These are phyloP conservation scores for Nasonia giraulti DNA, from an alignment of 1,140 invertebrate species.

Conservation along the genomic window DNA sequence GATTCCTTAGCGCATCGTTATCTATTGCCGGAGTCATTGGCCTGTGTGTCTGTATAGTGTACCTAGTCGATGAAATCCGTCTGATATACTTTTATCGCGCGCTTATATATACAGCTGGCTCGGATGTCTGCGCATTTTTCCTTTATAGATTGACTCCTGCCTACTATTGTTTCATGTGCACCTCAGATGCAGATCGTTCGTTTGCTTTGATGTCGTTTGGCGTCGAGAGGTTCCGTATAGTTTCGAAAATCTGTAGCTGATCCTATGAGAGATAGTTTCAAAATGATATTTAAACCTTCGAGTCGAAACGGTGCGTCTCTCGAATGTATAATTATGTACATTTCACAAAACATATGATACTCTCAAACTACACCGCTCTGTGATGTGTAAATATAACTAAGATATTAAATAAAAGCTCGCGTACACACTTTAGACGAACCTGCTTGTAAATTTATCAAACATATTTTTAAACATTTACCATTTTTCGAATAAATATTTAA, in stretches of 20 bases:
- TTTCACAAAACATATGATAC: constrained; percentile 31
- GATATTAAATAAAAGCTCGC: not conserved
- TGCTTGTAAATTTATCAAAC: not conserved
- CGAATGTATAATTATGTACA: too few relatives aligned
- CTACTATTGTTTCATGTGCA: constrained; percentile 25
- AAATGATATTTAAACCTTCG: not conserved
- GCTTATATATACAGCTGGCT: not conserved
- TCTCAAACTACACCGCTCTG: not conserved
- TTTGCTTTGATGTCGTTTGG: too few relatives aligned
- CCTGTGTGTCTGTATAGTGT: not conserved
- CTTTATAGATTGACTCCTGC: not conserved
- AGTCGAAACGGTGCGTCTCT: constrained; percentile 15
- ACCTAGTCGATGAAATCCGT: constrained; percentile 28
- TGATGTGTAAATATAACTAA: constrained; percentile 11
- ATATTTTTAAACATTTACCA: constrained; percentile 13
- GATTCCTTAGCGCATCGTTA: constrained; percentile 34
- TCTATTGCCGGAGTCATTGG: constrained; percentile 34
- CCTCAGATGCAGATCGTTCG: not conserved
- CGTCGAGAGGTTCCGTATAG: too few relatives aligned
- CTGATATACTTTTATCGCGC: constrained; percentile 32
- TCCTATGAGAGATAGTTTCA: not conserved
- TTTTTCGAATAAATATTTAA: constrained; percentile 13
- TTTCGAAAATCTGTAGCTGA: not conserved
- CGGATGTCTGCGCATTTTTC: constrained; percentile 20
- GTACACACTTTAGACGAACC: not conserved